Conservation (phyloP, 2,888 invertebrate genomes). For the Hydroisotoma schaefferi region DNA sequence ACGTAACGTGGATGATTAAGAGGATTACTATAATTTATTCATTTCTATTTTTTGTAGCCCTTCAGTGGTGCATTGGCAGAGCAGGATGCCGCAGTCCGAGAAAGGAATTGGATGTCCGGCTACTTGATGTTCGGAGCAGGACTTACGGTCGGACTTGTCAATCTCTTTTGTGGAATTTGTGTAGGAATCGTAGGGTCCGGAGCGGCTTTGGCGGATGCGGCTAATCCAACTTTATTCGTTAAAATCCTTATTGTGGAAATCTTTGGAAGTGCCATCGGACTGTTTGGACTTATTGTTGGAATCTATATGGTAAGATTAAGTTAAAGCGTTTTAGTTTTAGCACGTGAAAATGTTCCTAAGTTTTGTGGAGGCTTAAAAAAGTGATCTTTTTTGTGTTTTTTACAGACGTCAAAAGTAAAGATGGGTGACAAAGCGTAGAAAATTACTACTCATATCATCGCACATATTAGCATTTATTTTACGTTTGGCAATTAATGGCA, state of each 20-base stretch:
- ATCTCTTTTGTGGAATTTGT: conserved; percentile 91
- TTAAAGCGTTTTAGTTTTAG: neutral
- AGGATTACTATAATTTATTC: neutral
- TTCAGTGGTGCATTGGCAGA: conserved; percentile 32
- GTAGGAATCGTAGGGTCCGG: conserved; percentile 98
- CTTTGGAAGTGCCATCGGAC: conserved; percentile 97
- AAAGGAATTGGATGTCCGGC: conserved; percentile 75
- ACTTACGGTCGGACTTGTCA: conserved; percentile 88
- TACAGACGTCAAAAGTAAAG: conserved; percentile 67
- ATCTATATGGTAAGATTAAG: conserved; percentile 75
- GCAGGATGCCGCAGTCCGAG: conserved; percentile 31
- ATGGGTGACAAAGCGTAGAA: conserved; percentile 64
- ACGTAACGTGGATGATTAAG: neutral
- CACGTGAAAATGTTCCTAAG: conserved; percentile 3
- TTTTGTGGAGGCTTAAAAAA: neutral
- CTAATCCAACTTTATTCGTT: conserved; percentile 91
- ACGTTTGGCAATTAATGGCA: no score
- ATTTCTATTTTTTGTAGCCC: conserved; percentile 22
- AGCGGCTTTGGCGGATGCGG: conserved; percentile 96
- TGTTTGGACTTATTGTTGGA: conserved; percentile 97
- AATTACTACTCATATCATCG: neutral
- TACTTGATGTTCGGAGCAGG: conserved; percentile 97
- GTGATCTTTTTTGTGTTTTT: conserved; percentile 24
- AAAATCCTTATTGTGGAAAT: conserved; percentile 99
- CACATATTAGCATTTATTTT: no score